phyloP scores from a whole-genome alignment of 1,140 invertebrate species.

The Parapsyche elsis region DNA sequence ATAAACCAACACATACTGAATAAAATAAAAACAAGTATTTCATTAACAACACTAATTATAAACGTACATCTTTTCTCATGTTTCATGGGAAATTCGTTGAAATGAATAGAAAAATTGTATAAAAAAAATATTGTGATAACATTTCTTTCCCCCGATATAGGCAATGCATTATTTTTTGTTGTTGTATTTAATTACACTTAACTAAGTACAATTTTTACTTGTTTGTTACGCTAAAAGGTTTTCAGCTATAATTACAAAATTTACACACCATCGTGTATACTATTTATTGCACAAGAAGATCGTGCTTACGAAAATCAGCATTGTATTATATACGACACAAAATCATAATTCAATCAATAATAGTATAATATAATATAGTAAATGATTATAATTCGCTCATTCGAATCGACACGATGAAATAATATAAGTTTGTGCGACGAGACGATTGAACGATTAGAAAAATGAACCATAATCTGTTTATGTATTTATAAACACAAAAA shows the following conservation, averaged over 20 bases:
- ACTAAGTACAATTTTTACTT: constrained; percentile 42
- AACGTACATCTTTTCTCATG: constrained; percentile 15
- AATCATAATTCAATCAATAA: not conserved
- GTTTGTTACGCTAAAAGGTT: constrained; percentile 32
- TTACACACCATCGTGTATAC: constrained; percentile 40
- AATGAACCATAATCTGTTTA: constrained; percentile 16
- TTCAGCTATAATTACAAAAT: constrained; percentile 48
- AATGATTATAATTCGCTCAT: not conserved
- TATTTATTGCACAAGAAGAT: constrained; percentile 51
- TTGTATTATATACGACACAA: constrained; percentile 25
- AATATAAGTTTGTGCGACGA: not conserved
- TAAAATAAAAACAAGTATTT: constrained; percentile 43
- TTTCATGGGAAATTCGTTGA: constrained; percentile 33
- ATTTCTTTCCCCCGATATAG: constrained; percentile 33
- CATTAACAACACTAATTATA: constrained; percentile 44
- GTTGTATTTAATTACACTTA: constrained; percentile 35
- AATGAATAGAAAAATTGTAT: constrained; percentile 33
- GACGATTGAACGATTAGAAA: not conserved
- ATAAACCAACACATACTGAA: constrained; percentile 17
- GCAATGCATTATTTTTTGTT: constrained; percentile 29
- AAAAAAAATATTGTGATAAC: constrained; percentile 44
- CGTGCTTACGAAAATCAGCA: constrained; percentile 51
- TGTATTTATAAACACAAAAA: not conserved
- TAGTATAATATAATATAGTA: not conserved
- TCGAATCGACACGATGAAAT: not conserved